Evolutionary conservation across 2,888 invertebrate genomes (phyloP).

Genomic region (Pyralis farinalis): DNA sequence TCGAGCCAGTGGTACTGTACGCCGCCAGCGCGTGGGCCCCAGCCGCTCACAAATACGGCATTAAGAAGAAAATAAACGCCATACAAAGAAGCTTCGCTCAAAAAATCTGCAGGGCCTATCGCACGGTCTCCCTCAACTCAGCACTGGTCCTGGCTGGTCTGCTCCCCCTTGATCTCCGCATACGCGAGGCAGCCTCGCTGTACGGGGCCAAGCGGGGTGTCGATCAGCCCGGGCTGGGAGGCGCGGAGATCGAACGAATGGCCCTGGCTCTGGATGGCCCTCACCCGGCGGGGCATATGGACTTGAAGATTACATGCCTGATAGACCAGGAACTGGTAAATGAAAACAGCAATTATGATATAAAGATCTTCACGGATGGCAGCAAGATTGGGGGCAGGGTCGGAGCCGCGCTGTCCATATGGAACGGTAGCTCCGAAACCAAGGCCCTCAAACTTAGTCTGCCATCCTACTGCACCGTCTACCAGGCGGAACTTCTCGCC

Average conservation of each 20-base stretch:
- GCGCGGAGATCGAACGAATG: conserved; percentile 15
- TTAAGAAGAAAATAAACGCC: not conserved
- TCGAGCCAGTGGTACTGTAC: conserved; percentile 2
- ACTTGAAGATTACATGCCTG: conserved; percentile 5
- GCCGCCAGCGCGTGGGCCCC: conserved; percentile 13
- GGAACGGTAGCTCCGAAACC: too few species aligned
- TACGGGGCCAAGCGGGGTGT: conserved; percentile 19
- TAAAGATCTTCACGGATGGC: too few species aligned
- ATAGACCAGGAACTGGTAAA: conserved; percentile 3
- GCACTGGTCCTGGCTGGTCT: conserved; percentile 3
- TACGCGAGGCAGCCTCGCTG: conserved; percentile 16
- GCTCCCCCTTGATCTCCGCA: conserved; percentile 18
- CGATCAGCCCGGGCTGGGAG: conserved; percentile 9
- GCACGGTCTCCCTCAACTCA: conserved; percentile 17
- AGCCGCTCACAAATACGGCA: conserved; percentile 1
- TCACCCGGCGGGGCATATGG: conserved; percentile 12
- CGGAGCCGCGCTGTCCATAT: too few species aligned
- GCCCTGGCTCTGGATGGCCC: not conserved
- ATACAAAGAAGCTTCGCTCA: conserved; percentile 14
- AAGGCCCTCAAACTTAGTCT: too few species aligned
- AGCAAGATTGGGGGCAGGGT: too few species aligned
- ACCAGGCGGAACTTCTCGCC: too few species aligned
- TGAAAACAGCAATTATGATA: not conserved
- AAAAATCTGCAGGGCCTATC: conserved; percentile 14
- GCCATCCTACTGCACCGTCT: too few species aligned